phyloP scores from a whole-genome alignment of 2,888 invertebrate genomes.

The Ophonus ardosiacus region DNA sequence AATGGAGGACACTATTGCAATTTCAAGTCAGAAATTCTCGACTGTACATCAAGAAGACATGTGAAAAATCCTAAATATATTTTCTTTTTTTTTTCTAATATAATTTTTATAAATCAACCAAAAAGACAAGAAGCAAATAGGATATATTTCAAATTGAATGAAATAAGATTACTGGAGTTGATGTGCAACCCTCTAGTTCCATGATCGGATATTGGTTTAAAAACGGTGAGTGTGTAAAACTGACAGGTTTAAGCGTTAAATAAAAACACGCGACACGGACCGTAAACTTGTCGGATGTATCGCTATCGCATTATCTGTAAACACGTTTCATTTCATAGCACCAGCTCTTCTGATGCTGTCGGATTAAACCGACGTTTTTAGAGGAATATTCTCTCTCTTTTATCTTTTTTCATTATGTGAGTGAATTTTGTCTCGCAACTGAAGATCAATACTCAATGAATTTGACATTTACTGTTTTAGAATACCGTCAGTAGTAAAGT shows the following conservation, averaged over 20 bases:
- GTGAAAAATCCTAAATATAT: no score
- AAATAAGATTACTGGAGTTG: background rate
- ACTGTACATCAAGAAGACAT: no score
- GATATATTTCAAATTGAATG: background rate
- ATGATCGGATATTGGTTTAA: constrained; percentile 31
- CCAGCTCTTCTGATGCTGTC: constrained; percentile 8
- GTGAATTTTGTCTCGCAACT: constrained; percentile 14
- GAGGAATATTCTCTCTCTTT: background rate
- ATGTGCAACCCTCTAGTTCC: background rate
- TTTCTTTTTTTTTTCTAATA: no score
- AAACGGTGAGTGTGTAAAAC: constrained; percentile 39
- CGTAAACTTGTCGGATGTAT: constrained; percentile 60
- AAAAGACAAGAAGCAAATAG: no score
- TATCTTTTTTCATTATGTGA: constrained; percentile 28
- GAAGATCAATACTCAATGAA: constrained; percentile 6
- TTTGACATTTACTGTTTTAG: background rate
- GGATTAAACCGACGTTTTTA: constrained; percentile 22
- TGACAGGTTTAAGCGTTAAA: constrained; percentile 59
- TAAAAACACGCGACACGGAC: constrained; percentile 56
- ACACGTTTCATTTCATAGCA: constrained; percentile 33
- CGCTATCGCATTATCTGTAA: constrained; percentile 48
- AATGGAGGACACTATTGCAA: no score
- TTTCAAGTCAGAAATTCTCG: no score
- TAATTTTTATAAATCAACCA: no score
- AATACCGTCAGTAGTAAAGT: background rate